These are phyloP conservation scores for Thamnophis sirtalis DNA, from an alignment of 2,113 vertebrate species.

Conservation along the genomic window DNA sequence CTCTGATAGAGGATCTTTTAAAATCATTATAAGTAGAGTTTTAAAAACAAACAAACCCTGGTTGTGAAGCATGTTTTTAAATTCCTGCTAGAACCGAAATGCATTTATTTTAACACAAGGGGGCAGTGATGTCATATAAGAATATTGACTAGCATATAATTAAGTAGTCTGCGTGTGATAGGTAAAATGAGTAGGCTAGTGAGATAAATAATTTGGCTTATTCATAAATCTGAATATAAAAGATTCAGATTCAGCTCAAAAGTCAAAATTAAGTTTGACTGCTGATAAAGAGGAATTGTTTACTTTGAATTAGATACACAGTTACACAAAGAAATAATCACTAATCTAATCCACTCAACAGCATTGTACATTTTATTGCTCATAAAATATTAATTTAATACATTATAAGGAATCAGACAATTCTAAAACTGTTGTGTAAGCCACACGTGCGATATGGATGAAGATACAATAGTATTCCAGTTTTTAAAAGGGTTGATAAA, in stretches of 20 bases:
- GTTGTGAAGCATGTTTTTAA: neutral
- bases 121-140: slow-evolving; percentile 55
- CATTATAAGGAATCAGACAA: neutral
- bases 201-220: neutral
- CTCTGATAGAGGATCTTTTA: neutral
- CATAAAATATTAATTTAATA: neutral
- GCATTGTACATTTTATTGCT: neutral
- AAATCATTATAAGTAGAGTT: neutral
- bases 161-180: neutral
- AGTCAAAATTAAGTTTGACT: neutral
- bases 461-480: neutral
- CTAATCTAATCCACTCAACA: neutral
- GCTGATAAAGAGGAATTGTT: neutral
- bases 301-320: slow-evolving; percentile 2
- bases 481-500: neutral
- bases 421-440: neutral
- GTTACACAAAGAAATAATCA: fast-evolving
- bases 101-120: slow-evolving; percentile 40
- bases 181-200: neutral
- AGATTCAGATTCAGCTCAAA: slow-evolving; percentile 9
- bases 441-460: neutral
- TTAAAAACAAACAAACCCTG: neutral
- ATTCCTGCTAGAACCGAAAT: neutral
- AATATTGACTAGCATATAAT: neutral
- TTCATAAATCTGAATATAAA: slow-evolving; percentile 8